phyloP scores from a whole-genome alignment of 1,140 invertebrate species.

The Ceratina australensis region DNA sequence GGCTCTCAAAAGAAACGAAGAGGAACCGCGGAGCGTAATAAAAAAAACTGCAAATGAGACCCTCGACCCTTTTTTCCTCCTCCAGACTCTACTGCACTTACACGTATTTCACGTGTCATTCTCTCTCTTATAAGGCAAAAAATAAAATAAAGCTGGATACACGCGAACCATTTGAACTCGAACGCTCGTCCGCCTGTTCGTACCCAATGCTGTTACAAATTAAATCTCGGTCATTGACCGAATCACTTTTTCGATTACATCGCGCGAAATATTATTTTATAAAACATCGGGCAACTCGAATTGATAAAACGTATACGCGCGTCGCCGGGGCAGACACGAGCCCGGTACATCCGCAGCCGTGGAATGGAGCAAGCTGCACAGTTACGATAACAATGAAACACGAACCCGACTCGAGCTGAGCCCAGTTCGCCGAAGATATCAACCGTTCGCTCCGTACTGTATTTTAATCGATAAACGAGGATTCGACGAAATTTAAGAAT shows the following conservation, averaged over 20 bases:
- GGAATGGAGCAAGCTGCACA: conserved; percentile 67
- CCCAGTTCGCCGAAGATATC: conserved; percentile 40
- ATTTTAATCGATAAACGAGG: no score
- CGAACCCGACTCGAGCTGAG: neutral
- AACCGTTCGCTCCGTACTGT: neutral
- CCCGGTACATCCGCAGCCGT: conserved; percentile 61
- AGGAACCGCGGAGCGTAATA: conserved; percentile 50
- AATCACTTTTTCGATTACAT: no score
- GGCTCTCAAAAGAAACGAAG: no score
- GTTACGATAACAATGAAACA: conserved; percentile 63
- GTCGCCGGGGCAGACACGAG: no score
- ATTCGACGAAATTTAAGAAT: no score
- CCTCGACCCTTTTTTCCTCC: conserved; percentile 45
- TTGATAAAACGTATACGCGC: no score
- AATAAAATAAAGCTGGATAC: conserved; percentile 12
- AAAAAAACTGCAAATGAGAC: conserved; percentile 66
- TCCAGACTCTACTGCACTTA: conserved; percentile 1
- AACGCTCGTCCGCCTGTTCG: conserved; percentile 19
- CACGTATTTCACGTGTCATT: conserved; percentile 31
- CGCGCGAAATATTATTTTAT: neutral
- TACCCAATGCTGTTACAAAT: neutral
- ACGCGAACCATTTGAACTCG: conserved; percentile 36
- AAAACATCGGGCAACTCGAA: no score
- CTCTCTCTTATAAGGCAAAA: conserved; percentile 9
- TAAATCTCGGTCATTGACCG: neutral